Percentiles rank a stretch among this genome's conserved stretches.
phyloP scores from a whole-genome alignment of 2,113 vertebrate species.

The Oncorhynchus clarkii region DNA sequence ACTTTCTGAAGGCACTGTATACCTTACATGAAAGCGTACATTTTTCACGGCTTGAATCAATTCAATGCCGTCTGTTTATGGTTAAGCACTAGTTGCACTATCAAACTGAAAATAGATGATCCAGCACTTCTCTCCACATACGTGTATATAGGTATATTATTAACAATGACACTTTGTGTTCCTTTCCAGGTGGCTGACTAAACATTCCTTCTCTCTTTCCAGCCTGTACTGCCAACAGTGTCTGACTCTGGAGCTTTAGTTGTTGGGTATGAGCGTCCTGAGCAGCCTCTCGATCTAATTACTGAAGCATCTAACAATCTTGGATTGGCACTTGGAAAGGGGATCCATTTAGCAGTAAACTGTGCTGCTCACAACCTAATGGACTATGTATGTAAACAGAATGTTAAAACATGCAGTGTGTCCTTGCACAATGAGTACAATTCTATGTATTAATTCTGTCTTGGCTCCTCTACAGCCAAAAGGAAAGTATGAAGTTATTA shows the following conservation, averaged over 20 bases:
- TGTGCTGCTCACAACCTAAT: conserved; percentile 83
- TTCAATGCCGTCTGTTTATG: conserved; percentile 1
- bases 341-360: conserved; percentile 83
- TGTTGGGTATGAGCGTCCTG: conserved; percentile 70
- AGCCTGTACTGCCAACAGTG: conserved; percentile 53
- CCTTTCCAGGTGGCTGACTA: conserved; percentile 5
- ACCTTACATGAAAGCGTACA: neutral
- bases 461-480: conserved; percentile 67
- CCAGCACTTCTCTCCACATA: neutral
- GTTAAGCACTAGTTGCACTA: neutral
- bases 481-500: conserved; percentile 84
- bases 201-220: conserved; percentile 23
- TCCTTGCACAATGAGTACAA: too few species aligned
- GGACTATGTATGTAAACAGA: conserved; percentile 81
- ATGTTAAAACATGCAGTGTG: neutral
- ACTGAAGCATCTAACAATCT: conserved; percentile 73
- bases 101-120: neutral
- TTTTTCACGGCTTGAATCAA: neutral
- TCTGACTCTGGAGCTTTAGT: conserved; percentile 75
- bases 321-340: conserved; percentile 74
- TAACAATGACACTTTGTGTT: neutral
- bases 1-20: neutral
- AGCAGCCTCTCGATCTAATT: conserved; percentile 82
- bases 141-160: neutral
- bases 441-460: too few species aligned